A percentile compares a stretch with the other conserved stretches of the same genome.
phyloP scores from a whole-genome alignment of 2,888 invertebrate species.

The Argyresthia albistria region DNA sequence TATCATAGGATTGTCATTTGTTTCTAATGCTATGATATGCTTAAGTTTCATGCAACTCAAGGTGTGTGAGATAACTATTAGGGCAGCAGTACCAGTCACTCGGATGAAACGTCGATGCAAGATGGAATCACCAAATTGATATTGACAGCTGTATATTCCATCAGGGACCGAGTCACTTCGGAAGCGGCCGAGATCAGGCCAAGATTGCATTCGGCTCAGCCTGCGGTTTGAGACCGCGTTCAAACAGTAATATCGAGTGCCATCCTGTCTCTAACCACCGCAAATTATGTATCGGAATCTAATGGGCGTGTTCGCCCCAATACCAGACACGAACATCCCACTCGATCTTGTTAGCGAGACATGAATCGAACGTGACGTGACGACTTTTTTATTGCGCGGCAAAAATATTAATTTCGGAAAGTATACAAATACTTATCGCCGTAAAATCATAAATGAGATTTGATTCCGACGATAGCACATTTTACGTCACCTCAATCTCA shows the following conservation, averaged over 20 bases:
- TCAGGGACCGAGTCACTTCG: not conserved
- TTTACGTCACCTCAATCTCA: constrained; percentile 10
- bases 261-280: constrained; percentile 17
- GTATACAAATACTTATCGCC: not conserved
- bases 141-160: not conserved
- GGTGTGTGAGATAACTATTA: no score
- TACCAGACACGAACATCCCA: no score
- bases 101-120: not conserved
- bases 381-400: not conserved
- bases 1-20: no score
- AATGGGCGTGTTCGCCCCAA: not conserved
- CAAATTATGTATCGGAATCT: constrained; percentile 31
- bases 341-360: not conserved
- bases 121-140: not conserved
- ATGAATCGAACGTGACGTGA: not conserved
- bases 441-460: not conserved
- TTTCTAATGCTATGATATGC: no score
- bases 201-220: not conserved
- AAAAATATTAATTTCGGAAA: not conserved
- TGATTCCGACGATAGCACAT: constrained; percentile 9
- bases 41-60: no score
- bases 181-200: not conserved
- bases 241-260: not conserved
- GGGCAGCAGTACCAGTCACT: no score
- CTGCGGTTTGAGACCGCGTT: not conserved